Evolutionary conservation across 1,140 invertebrate genomes (phyloP).

Genomic region (Meteorus sp.): DNA sequence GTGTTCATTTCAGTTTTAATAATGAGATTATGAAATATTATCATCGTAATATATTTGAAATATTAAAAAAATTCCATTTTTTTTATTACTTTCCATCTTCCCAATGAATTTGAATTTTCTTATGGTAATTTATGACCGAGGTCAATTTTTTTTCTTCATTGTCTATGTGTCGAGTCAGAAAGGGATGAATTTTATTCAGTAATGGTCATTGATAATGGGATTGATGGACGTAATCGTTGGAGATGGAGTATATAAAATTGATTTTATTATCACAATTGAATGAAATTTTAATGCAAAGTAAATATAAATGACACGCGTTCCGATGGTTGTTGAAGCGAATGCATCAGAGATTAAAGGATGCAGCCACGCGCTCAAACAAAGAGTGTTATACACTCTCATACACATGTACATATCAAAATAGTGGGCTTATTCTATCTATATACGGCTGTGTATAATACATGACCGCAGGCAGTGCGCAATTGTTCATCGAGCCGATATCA

Average conservation of each 20-base stretch:
- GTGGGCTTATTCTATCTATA: neutral
- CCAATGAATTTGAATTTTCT: no score
- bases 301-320: constrained; percentile 17
- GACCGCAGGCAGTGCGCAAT: constrained; percentile 45
- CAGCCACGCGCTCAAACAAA: constrained; percentile 23
- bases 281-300: neutral
- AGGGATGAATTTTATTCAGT: no score
- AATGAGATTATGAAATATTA: no score
- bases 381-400: constrained; percentile 1
- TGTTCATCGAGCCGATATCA: constrained; percentile 36
- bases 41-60: no score
- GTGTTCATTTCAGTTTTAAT: no score
- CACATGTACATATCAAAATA: no score
- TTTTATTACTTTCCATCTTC: no score
- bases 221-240: neutral
- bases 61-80: no score
- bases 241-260: neutral
- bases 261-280: neutral
- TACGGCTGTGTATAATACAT: constrained; percentile 24
- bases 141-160: no score
- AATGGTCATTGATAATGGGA: no score
- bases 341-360: constrained; percentile 24
- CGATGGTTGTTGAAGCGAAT: constrained; percentile 18
- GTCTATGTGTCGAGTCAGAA: no score
- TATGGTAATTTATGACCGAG: no score